Conservation (phyloP, 1,140 invertebrate genomes). For the Caenorhabditis briggsae region DNA sequence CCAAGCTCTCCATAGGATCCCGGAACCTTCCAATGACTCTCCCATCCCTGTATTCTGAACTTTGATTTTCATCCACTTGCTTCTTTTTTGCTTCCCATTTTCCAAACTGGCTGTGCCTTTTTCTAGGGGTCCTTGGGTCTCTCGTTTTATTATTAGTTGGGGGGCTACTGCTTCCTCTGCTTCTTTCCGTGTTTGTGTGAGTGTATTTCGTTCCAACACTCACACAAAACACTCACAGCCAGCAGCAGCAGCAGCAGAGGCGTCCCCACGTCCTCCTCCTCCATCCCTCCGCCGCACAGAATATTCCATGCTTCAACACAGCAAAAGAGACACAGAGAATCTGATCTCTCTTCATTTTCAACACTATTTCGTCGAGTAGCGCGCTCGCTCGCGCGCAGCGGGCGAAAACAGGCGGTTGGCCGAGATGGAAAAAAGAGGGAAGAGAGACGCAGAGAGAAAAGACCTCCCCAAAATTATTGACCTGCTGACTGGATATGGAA, state of each 20-base stretch:
- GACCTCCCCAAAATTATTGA: slow-evolving; percentile 55
- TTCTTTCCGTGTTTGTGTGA: background rate
- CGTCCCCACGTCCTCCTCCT: background rate
- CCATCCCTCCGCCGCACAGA: slow-evolving; percentile 25
- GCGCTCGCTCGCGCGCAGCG: background rate
- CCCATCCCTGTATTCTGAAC: background rate
- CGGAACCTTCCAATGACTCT: too few species aligned
- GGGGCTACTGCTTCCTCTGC: background rate
- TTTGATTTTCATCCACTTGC: background rate
- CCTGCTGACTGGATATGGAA: slow-evolving; percentile 55
- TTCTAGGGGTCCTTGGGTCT: background rate
- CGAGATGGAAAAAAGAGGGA: background rate
- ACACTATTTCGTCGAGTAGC: background rate
- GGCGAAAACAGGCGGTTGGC: slow-evolving; percentile 43
- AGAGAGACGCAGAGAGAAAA: background rate
- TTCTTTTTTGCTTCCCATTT: background rate
- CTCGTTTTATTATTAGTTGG: slow-evolving; percentile 11
- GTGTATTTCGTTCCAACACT: background rate
- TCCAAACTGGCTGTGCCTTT: slow-evolving; percentile 8
- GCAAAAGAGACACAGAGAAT: too few species aligned
- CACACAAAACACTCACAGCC: slow-evolving; percentile 20
- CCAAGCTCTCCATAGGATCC: too few species aligned
- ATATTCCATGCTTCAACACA: slow-evolving; percentile 53
- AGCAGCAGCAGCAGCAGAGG: background rate
- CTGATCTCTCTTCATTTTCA: background rate